Conservation (phyloP, 2,888 invertebrate genomes). For the Synergus gifuensis region DNA sequence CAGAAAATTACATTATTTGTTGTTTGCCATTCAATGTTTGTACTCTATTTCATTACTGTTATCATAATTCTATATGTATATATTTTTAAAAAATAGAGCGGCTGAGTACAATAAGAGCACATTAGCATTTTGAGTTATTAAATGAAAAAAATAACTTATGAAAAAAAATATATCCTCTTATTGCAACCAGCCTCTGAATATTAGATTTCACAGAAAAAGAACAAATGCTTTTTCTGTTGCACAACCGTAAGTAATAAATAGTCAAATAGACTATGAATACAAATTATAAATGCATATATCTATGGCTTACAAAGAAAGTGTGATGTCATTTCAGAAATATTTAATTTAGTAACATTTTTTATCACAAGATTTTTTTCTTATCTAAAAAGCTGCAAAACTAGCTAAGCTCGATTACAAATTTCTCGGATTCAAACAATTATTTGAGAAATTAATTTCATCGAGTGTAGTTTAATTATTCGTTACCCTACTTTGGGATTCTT, state of each 20-base stretch:
- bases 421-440: neutral
- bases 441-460: neutral
- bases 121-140: no score
- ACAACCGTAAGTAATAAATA: neutral
- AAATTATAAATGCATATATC: neutral
- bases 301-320: conserved; percentile 5
- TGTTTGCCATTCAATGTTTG: neutral
- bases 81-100: no score
- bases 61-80: neutral
- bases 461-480: neutral
- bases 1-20: neutral
- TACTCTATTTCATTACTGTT: neutral
- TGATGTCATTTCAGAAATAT: neutral
- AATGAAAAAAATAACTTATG: no score
- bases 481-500: neutral
- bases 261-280: neutral
- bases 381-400: neutral
- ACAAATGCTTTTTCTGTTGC: neutral
- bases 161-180: no score
- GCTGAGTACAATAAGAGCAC: no score
- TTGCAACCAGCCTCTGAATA: neutral
- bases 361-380: neutral
- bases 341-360: neutral
- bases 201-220: neutral
- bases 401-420: neutral